phyloP scores from a whole-genome alignment of 2,797 vertebrate genomes.

The Petrocephalus schoutedeni region DNA sequence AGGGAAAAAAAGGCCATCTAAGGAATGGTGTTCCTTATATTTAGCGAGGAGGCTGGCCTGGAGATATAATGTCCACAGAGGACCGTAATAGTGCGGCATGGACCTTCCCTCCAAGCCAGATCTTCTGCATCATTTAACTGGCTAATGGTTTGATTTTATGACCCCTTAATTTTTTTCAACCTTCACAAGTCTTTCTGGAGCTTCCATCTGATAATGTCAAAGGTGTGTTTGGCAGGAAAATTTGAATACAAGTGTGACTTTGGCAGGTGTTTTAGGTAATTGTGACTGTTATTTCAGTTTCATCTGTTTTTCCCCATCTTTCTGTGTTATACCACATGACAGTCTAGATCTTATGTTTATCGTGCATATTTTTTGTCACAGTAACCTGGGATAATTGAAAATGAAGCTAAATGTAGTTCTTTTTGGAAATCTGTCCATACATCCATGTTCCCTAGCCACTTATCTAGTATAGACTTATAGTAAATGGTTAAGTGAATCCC shows the following conservation, averaged over 20 bases:
- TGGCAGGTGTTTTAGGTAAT: background rate
- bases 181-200: slow-evolving; percentile 19
- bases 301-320: background rate
- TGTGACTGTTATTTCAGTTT: background rate
- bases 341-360: background rate
- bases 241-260: background rate
- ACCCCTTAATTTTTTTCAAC: slow-evolving; percentile 42
- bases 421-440: background rate
- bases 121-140: slow-evolving; percentile 69
- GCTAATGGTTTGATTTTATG: slow-evolving; percentile 63
- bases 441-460: background rate
- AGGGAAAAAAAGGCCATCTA: background rate
- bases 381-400: background rate
- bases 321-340: background rate
- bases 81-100: slow-evolving; percentile 50
- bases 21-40: background rate
- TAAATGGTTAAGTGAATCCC: background rate
- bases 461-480: background rate
- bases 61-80: background rate
- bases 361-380: background rate
- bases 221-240: background rate
- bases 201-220: slow-evolving; percentile 23
- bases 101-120: slow-evolving; percentile 53
- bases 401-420: background rate
- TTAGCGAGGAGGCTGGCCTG: background rate